Conservation (phyloP, 2,888 invertebrate genomes). For the Philhelius pedissequus region DNA sequence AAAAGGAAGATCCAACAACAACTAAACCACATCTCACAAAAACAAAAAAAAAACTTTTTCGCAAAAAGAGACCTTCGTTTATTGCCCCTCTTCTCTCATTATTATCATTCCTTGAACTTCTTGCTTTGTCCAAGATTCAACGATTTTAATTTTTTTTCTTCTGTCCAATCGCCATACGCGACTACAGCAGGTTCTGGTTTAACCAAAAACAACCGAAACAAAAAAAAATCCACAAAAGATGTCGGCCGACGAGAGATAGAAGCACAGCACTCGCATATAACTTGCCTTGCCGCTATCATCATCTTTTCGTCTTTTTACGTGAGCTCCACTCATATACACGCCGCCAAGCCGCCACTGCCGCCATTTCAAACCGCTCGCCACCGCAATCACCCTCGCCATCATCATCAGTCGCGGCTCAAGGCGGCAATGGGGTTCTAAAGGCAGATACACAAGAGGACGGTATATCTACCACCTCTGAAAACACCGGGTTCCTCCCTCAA, state of each 20-base stretch:
- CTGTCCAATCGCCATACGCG: constrained; percentile 50
- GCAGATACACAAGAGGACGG: constrained; percentile 22
- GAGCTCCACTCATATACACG: constrained; percentile 38
- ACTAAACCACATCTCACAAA: neutral
- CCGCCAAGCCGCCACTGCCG: constrained; percentile 21
- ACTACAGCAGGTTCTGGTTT: constrained; percentile 70
- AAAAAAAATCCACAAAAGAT: constrained; percentile 70
- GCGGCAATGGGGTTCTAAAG: constrained; percentile 48
- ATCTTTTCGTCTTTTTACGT: constrained; percentile 51
- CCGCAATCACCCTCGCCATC: constrained; percentile 19
- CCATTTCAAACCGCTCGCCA: constrained; percentile 3
- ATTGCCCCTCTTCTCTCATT: constrained; percentile 4
- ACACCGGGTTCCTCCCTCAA: constrained; percentile 21
- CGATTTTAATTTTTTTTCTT: constrained; percentile 28
- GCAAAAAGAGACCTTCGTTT: constrained; percentile 31
- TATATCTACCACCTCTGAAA: constrained; percentile 25
- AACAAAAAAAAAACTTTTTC: constrained; percentile 4
- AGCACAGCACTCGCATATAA: constrained; percentile 52
- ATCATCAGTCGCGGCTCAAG: constrained; percentile 48
- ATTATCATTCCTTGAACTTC: constrained; percentile 43
- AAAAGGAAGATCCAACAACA: constrained; percentile 11
- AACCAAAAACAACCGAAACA: constrained; percentile 70
- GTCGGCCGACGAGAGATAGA: constrained; percentile 68
- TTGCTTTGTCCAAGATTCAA: neutral
- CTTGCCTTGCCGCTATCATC: constrained; percentile 59